Evolutionary conservation across 2,888 invertebrate species (phyloP), one percentile per base, ranked within the genome.

Genomic region (Lapara coniferarum): DNA sequence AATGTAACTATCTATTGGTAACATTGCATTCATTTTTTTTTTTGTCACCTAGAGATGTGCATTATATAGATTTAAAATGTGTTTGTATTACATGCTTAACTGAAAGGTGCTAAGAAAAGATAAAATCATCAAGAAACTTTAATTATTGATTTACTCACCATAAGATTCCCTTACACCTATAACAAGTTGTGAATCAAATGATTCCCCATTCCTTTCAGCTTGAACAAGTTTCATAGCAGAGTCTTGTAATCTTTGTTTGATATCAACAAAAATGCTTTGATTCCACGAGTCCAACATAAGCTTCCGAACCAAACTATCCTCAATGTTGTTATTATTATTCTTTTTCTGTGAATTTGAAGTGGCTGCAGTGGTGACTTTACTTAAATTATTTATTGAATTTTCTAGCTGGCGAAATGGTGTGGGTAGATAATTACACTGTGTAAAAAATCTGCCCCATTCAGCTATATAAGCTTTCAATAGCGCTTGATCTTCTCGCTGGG

Each of bases 281-380:
- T 99, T 99, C 99, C 99, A 99, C 71, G 98, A 98, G 89, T 99
- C 99, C 74, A 99, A 94, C 99, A 99, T 99, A 72, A 99, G 92
- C 95, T 99, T 95, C 13, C 98, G 95, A 67, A 99, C 98, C 80
- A 98, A 96, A 89, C 98, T 98, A 82, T 98, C 98, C 78, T 98
- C 98, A 73, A 95, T 95, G 89, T 94, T 95, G 88, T 95, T 94
- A 71, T 93, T 93, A 73, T 93, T 91, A 76, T 94, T 94, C 82
- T 94, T 93, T 78, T 94, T 93, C 74, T 91, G 92, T 69, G 91
- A 84, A 83, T 83, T 89, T 63, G 92, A 88, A 46, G 89, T 78
- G 76, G 88, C 92, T 12, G 91, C 88, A 76, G 85, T 89, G 25
- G 88, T 79, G 53, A 87, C 93, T 80, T 92, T 93, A 73, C 90